A percentile compares a stretch with the other conserved stretches of the same genome.
Conservation (phyloP, 1,140 invertebrate species). For the Dendroctonus ponderosae region DNA sequence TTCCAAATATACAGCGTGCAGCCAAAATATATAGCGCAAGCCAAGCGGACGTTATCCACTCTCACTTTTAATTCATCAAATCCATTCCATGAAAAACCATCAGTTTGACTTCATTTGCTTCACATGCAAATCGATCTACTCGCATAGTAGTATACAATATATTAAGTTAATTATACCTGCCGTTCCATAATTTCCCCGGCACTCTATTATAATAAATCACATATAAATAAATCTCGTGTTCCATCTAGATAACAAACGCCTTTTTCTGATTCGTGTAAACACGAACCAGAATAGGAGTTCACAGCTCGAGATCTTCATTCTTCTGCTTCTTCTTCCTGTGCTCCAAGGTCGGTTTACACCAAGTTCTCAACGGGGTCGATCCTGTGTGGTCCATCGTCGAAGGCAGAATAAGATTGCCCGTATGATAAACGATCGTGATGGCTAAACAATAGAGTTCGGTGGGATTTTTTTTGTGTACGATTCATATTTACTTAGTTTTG, state of each 20-base stretch:
- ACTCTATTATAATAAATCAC: no score
- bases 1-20: no score
- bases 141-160: no score
- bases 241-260: conserved; percentile 4
- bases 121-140: no score
- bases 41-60: no score
- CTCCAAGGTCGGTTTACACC: conserved; percentile 8
- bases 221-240: background rate
- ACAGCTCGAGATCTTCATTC: background rate
- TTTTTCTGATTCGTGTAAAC: conserved; percentile 9
- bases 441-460: conserved; percentile 7
- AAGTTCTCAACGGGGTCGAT: conserved; percentile 1
- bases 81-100: no score
- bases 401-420: conserved; percentile 9
- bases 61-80: no score
- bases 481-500: no score
- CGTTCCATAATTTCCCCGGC: no score
- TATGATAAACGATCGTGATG: conserved; percentile 8
- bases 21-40: no score
- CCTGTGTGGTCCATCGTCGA: conserved; percentile 7
- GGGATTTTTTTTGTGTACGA: conserved; percentile 5
- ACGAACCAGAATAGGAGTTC: conserved; percentile 1
- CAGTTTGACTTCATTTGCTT: no score
- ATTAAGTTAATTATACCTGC: no score
- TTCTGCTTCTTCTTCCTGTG: conserved; percentile 5